A percentile compares a stretch with the other conserved stretches of the same genome.
phyloP scores from a whole-genome alignment of 2,888 invertebrate genomes.

The Oasisia sp. region DNA sequence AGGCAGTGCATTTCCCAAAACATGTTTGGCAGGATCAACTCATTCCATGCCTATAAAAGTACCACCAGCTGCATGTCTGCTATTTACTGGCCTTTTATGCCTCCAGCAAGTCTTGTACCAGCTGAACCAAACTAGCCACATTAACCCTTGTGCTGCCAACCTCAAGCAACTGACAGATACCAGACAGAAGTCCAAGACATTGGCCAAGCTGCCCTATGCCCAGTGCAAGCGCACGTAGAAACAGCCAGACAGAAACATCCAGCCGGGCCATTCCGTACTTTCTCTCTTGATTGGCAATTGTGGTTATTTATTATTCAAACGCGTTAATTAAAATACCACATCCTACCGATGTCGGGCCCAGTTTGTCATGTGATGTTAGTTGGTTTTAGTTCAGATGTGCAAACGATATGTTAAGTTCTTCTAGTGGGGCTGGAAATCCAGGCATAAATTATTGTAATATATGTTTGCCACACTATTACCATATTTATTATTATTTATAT shows the following conservation, averaged over 20 bases:
- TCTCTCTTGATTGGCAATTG: not conserved
- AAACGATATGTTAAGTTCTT: not conserved
- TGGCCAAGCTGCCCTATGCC: not conserved
- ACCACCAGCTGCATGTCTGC: not conserved
- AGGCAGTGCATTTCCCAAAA: not conserved
- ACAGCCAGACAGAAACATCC: not conserved
- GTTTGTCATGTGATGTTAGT: not conserved
- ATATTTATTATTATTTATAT: not conserved
- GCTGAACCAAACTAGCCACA: not conserved
- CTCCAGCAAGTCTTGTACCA: not conserved
- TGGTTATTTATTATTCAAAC: not conserved
- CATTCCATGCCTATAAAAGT: not conserved
- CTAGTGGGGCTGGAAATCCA: not conserved
- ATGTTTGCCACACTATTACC: not conserved
- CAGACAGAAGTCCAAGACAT: not conserved
- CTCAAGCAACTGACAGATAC: not conserved
- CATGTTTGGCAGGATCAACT: not conserved
- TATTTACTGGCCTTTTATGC: slow-evolving; percentile 13
- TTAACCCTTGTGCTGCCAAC: not conserved
- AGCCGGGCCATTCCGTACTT: not conserved
- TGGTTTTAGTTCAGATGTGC: not conserved
- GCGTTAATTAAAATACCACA: not conserved
- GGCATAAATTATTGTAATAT: not conserved
- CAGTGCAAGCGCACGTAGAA: not conserved
- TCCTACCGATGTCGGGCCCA: not conserved